phyloP scores from a whole-genome alignment of 2,888 invertebrate species.

The Siphlonurus alternatus region DNA sequence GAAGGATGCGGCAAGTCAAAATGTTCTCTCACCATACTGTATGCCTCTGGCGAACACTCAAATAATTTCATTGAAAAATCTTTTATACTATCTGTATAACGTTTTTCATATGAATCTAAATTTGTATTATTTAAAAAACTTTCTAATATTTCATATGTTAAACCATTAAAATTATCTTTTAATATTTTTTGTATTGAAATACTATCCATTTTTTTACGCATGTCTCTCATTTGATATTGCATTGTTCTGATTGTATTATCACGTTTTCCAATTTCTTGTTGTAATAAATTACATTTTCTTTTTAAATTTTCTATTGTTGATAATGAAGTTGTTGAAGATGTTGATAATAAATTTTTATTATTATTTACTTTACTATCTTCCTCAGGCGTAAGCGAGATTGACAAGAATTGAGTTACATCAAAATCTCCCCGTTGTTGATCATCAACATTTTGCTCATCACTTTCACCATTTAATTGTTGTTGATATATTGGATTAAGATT shows the following conservation, averaged over 20 bases:
- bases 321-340: too few species aligned
- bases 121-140: neutral
- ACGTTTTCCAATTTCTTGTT: neutral
- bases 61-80: neutral
- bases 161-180: neutral
- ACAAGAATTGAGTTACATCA: neutral
- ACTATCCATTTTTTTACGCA: neutral
- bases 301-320: neutral
- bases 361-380: too few species aligned
- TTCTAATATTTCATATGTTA: neutral
- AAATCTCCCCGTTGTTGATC: too few species aligned
- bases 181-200: neutral
- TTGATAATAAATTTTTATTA: too few species aligned
- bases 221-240: neutral
- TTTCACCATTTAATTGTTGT: neutral
- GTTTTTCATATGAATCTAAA: neutral
- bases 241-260: neutral
- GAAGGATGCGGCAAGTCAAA: neutral
- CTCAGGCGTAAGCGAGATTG: neutral
- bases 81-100: neutral
- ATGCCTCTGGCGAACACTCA: neutral
- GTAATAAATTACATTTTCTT: neutral
- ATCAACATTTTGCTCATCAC: too few species aligned
- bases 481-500: neutral
- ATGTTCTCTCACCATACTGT: neutral